Evolutionary conservation across 2,113 vertebrate genomes (phyloP), one percentile per base, ranked within the genome.

Genomic region (Scartelaos histophorus): DNA sequence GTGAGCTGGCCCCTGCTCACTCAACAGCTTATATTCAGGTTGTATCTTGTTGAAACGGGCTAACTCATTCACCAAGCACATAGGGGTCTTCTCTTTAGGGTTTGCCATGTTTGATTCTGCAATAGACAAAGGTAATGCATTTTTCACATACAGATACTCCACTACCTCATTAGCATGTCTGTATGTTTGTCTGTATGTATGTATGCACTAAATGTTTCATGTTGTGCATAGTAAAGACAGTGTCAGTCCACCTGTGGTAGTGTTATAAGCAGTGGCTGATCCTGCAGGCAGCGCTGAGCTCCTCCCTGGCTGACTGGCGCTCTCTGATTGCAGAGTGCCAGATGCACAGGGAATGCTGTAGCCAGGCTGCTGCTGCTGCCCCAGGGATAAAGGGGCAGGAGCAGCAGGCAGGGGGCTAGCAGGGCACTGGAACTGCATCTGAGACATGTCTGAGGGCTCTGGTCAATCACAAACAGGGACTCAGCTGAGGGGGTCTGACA

Each of bases 41-140:
- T 98, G 95, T 86, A 97, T 95, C 92, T 97, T 99, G 91, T 96
- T 98, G 93, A 96, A 98, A 95, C 95, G 95, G 94, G 96, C 95
- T 95, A 97, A 95, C 94, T 98, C 96, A 95, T 97, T 99, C 94
- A 97, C 96, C 93, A 99, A 94, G 96, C 95, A 97, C 95, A 98
- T 95, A 57, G 96, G 95, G 93, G 95, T 98, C 95, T 98, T 98
- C 95, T 97, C 96, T 96, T 97, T 98, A 95, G 96, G 95, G 95
- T 97, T 95, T 97, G 96, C 95, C 97, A 97, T 96, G 95, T 95
- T 96, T 93, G 94, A 94, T 94, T 95, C 95, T 99, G 89, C 69
- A 72, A 87, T 29, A 22, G 49, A 0, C 64, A 88, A 15, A 74
- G 2, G 4, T 21, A 78, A 67, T 43, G 38, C 10, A 7, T 53